Evolutionary conservation across 2,888 invertebrate species (phyloP), one percentile per base, ranked within the genome.

Genomic region (Coleophora deauratella): DNA sequence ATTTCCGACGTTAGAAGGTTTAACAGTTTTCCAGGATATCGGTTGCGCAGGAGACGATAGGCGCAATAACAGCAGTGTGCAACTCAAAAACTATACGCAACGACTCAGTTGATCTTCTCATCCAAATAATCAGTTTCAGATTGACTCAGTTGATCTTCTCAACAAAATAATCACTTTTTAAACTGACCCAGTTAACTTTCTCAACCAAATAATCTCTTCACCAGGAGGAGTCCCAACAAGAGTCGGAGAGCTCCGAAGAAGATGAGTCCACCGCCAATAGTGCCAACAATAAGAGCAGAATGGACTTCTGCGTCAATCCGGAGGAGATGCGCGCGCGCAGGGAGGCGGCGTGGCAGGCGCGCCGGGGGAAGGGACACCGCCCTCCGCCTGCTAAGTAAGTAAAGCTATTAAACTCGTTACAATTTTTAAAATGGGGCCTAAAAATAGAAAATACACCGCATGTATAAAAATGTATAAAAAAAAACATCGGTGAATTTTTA

Each of bases 251-350:
- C 21, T 79, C 84, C 11, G 72, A 71, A 15, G 78, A 68, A 44
- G 62, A 44, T 35, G 72, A 60, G 43, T 51, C 54, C 27, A 71
- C 51, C 54, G 68, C 51, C 49, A 60, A 58, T 46, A 61, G 52
- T 40, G 59, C 57, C 48, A 47, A 59, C 45, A 49, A 43, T 27
- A 54, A 54, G 33, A 65, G 36, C 43, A 62, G 55, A 39, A 45
- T 77, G 63, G 79, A 88, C 75, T 89, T 95, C 88, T 91, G 90
- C 70, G 89, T 90, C 57, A 93, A 96, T 78, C 95, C 96, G 0
- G 94, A 92, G 42, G 86, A 89, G 42, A 47, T 91, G 34, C 86
- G 95, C 27, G 93, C 90, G 12, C 81, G 90, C 40, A 86, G 91
- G 34, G 93, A 93, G 46, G 89, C 89, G 0, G 78, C 65, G 43